Conservation (phyloP, 2,113 vertebrate species). For the Tapirus terrestris region DNA sequence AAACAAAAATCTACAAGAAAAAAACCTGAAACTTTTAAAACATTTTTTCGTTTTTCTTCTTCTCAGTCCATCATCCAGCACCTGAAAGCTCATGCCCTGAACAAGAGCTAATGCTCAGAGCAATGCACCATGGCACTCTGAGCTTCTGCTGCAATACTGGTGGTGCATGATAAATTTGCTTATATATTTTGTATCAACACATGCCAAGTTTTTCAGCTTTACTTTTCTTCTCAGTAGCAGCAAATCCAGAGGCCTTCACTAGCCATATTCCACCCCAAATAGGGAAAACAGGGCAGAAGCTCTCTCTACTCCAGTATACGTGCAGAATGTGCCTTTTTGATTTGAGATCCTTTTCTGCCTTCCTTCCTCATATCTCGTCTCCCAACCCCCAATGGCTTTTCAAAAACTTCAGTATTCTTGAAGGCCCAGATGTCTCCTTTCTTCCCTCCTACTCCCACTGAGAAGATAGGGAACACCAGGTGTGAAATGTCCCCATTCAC, state of each 20-base stretch:
- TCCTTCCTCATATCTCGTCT: background rate
- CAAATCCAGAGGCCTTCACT: background rate
- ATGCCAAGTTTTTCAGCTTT: background rate
- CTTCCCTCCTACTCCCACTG: background rate
- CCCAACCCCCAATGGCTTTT: background rate
- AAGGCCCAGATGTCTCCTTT: background rate
- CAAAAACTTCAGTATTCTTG: background rate
- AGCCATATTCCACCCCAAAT: no score
- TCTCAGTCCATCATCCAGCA: background rate
- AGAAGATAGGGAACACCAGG: background rate
- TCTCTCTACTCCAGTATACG: background rate
- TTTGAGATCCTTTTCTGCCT: background rate
- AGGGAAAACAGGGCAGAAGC: accelerated
- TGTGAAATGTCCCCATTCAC: background rate
- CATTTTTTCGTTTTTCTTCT: background rate
- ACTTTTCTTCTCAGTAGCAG: background rate
- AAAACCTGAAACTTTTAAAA: background rate
- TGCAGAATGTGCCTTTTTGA: background rate
- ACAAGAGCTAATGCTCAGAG: background rate
- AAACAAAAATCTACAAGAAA: no score
- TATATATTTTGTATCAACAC: background rate
- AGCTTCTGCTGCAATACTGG: accelerated
- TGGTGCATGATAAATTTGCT: background rate
- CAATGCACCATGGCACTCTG: accelerated
- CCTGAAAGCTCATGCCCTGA: background rate